Evolutionary conservation across 2,797 vertebrate genomes (phyloP), one percentile per base, ranked within the genome.

Genomic region (Botia kubotai): DNA sequence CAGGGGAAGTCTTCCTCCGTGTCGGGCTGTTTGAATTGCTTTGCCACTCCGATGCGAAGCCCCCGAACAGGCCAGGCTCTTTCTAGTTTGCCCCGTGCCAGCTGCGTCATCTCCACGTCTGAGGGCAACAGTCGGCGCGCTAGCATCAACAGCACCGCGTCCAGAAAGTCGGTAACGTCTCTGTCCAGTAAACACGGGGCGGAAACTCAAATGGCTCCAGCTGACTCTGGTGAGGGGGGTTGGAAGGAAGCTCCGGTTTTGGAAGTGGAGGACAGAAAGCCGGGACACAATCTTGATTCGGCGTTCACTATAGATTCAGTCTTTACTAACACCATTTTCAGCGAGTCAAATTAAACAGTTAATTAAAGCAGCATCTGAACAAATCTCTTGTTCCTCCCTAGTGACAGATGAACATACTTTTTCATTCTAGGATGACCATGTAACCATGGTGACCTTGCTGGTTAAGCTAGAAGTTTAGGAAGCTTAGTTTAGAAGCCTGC

Each of bases 71-170:
- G 93, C 92, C 75, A 93, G 33, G 71, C 17, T 29, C 12, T 33
- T 12, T 96, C 96, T 0, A 95, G 93, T 70, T 94, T 99, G 89
- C 97, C 98, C 83, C 95, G 98, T 0, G 98, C 98, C 83, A 99
- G 98, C 93, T 98, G 95, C 13, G 98, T 99, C 83, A 99, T 99
- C 89, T 99, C 98, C 85, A 99, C 98, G 0, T 98, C 98, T 0
- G 98, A 99, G 90, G 98, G 98, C 81, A 96, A 94, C 87, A 97
- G 95, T 1, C 95, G 98, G 65, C 96, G 98, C 88, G 97, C 97
- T 75, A 99, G 97, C 92, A 96, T 99, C 93, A 97, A 99, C 46
- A 97, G 98, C 89, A 94, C 98, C 91, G 92, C 98, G 88, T 97
- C 96, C 97, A 92, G 97, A 98, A 93, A 91, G 85, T 89, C 96